A percentile compares a stretch with the other conserved stretches of the same genome.
Conservation (phyloP, 2,797 vertebrate genomes). For the Chanos chanos region DNA sequence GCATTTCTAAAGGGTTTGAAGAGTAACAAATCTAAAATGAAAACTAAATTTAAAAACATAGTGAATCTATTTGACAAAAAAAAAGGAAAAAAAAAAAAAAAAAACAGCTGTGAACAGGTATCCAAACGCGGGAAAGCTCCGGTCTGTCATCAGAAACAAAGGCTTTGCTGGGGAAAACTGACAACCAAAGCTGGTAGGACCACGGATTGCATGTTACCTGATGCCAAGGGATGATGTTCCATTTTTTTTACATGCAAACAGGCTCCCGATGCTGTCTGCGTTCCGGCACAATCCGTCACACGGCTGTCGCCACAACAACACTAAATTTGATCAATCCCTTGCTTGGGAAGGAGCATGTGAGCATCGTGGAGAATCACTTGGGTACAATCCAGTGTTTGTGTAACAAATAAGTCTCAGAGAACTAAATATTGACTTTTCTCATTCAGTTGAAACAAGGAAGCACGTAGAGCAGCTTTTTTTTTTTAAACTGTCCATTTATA, state of each 20-base stretch:
- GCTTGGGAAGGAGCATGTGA: not conserved
- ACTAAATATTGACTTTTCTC: no score
- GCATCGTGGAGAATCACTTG: no score
- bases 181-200: not conserved
- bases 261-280: not conserved
- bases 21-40: not conserved
- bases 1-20: not conserved
- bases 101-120: no score
- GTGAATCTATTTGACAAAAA: not conserved
- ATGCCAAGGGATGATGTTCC: not conserved
- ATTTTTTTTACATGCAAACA: not conserved
- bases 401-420: no score
- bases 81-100: no score
- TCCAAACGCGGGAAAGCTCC: no score
- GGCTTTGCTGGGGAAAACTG: conserved; percentile 11
- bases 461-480: no score
- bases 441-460: no score
- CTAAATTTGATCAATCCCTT: conserved; percentile 35
- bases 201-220: not conserved
- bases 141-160: conserved; percentile 4
- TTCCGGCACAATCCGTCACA: not conserved
- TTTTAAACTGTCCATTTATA: no score
- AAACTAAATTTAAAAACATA: conserved; percentile 15
- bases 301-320: not conserved
- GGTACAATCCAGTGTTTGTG: no score